These are phyloP conservation scores for Apodemia mormo DNA, from an alignment of 2,888 invertebrate genomes.

Conservation along the genomic window DNA sequence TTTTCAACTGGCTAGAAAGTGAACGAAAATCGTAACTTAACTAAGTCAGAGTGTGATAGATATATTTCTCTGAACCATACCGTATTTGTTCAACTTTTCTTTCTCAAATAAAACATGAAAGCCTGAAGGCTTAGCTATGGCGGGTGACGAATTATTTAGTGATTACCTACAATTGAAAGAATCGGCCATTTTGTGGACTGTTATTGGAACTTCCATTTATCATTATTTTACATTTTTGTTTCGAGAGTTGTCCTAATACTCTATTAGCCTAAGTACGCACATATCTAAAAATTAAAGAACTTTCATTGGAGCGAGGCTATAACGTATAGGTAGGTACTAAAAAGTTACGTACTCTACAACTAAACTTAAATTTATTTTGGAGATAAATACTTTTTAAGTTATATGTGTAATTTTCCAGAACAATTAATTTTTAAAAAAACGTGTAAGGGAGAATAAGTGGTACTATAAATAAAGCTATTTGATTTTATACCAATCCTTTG, in stretches of 20 bases:
- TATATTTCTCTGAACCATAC: slow-evolving; percentile 53
- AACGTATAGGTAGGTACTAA: too few relatives aligned
- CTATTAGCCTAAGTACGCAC: background rate
- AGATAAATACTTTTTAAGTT: too few relatives aligned
- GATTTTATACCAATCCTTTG: too few relatives aligned
- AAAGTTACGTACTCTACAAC: too few relatives aligned
- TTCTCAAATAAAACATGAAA: slow-evolving; percentile 68
- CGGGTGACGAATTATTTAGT: slow-evolving; percentile 42
- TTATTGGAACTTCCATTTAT: background rate
- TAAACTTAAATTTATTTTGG: too few relatives aligned
- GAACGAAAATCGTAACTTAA: slow-evolving; percentile 42
- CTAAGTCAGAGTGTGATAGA: slow-evolving; percentile 41
- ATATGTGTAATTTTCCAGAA: too few relatives aligned
- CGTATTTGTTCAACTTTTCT: slow-evolving; percentile 69
- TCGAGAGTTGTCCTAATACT: too few relatives aligned
- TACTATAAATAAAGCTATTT: too few relatives aligned
- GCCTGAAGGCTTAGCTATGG: slow-evolving; percentile 40
- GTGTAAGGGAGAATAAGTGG: too few relatives aligned
- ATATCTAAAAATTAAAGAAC: background rate
- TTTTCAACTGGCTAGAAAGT: slow-evolving; percentile 51
- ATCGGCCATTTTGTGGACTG: slow-evolving; percentile 19
- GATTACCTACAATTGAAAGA: slow-evolving; percentile 32
- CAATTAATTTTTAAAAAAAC: too few relatives aligned
- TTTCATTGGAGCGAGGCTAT: too few relatives aligned
- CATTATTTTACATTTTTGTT: too few relatives aligned